phyloP scores from a whole-genome alignment of 2,888 invertebrate genomes.

The Spilosoma lubricipeda region DNA sequence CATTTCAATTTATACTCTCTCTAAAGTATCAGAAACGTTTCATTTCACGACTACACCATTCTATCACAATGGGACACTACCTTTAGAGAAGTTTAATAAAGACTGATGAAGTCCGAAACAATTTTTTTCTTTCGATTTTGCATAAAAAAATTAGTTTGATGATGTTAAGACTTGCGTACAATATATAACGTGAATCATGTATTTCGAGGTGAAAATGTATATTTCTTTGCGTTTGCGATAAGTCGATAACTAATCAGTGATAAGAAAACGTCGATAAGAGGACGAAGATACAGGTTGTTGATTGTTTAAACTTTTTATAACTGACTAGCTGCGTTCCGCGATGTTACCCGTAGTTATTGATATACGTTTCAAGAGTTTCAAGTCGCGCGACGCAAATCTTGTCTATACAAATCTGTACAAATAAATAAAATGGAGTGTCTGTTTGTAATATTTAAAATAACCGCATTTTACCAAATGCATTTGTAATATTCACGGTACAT shows the following conservation, averaged over 20 bases:
- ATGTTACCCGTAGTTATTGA: no score
- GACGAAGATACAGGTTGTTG: slow-evolving; percentile 64
- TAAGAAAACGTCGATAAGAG: slow-evolving; percentile 75
- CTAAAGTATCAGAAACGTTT: not conserved
- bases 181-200: slow-evolving; percentile 24
- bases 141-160: no score
- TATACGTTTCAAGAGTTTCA: no score
- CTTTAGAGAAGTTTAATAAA: not conserved
- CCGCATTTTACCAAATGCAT: no score
- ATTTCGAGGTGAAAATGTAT: slow-evolving; percentile 65
- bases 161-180: not conserved
- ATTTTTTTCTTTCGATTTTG: not conserved
- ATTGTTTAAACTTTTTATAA: not conserved
- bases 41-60: not conserved
- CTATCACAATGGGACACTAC: not conserved
- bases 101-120: not conserved
- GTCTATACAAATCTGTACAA: no score
- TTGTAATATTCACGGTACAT: no score
- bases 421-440: no score
- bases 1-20: not conserved
- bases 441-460: no score
- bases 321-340: no score
- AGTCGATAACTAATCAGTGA: slow-evolving; percentile 84
- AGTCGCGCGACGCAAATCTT: no score
- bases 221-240: slow-evolving; percentile 76